phyloP scores from a whole-genome alignment of 2,113 vertebrate genomes.

The Blennius ocellaris region DNA sequence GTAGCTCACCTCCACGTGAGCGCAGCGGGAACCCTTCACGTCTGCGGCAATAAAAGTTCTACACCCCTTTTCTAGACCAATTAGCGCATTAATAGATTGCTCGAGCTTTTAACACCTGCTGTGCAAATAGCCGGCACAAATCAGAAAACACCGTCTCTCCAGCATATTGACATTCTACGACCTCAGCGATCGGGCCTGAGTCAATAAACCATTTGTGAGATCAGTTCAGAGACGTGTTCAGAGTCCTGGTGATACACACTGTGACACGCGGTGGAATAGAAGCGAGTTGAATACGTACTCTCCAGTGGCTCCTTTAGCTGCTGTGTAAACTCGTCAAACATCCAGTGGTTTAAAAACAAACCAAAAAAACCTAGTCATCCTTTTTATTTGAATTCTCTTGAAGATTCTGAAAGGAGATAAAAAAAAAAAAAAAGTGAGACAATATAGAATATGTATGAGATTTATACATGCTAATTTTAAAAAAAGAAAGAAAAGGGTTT shows the following conservation, averaged over 20 bases:
- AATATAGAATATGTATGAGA: too few relatives aligned
- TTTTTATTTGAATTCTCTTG: slow-evolving; percentile 71
- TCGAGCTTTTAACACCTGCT: background rate
- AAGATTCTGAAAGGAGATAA: slow-evolving; percentile 62
- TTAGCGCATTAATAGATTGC: background rate
- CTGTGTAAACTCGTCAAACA: slow-evolving; percentile 7
- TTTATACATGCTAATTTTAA: too few relatives aligned
- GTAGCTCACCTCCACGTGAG: too few relatives aligned
- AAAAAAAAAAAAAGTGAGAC: background rate
- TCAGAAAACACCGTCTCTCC: background rate
- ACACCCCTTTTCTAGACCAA: slow-evolving; percentile 4
- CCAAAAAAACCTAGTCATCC: slow-evolving; percentile 52
- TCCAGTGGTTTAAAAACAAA: background rate
- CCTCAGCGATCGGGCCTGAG: slow-evolving; percentile 22
- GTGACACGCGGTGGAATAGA: slow-evolving; percentile 2
- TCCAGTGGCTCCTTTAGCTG: slow-evolving; percentile 2
- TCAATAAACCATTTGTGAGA: slow-evolving; percentile 5
- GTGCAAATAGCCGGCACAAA: background rate
- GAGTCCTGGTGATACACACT: background rate
- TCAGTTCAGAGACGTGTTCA: background rate
- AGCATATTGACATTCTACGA: slow-evolving; percentile 14
- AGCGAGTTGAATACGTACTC: slow-evolving; percentile 3
- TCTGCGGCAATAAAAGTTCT: background rate
- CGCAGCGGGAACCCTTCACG: background rate
- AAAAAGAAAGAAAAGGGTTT: too few relatives aligned